These are phyloP conservation scores for Strix aluco DNA, from an alignment of 2,113 vertebrate genomes.

Conservation along the genomic window DNA sequence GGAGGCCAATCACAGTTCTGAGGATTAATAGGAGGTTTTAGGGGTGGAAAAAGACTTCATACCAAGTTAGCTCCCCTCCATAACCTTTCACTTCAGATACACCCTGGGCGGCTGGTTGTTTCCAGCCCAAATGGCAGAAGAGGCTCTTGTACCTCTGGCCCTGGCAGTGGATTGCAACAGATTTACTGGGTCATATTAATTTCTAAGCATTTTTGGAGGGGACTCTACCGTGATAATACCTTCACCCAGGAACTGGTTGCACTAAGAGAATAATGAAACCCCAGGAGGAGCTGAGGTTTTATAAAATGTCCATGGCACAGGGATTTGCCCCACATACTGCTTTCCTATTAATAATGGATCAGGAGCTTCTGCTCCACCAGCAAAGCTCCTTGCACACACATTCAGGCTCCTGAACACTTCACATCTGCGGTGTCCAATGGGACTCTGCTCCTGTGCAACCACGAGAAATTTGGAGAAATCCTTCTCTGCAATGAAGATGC, in stretches of 20 bases:
- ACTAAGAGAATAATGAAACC: not conserved
- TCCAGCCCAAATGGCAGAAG: not conserved
- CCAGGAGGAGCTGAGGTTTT: not conserved
- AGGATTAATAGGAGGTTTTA: not conserved
- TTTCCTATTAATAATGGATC: not conserved
- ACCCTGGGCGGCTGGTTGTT: not conserved
- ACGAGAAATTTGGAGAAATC: not conserved
- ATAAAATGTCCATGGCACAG: not conserved
- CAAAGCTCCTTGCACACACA: not conserved
- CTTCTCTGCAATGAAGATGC: not conserved
- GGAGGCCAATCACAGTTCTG: not conserved
- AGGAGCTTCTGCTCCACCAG: not conserved
- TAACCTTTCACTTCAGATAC: not conserved
- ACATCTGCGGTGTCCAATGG: rapidly evolving
- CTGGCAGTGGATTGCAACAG: not conserved
- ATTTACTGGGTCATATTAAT: not conserved
- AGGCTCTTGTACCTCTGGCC: not conserved
- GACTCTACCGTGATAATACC: not conserved
- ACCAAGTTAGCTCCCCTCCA: not conserved
- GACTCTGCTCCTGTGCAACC: not conserved
- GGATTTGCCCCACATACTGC: not conserved
- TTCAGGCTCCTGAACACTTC: not conserved
- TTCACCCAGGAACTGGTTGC: not conserved
- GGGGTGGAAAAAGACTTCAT: not conserved
- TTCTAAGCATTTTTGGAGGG: not conserved